A percentile compares a stretch with the other conserved stretches of the same genome.
These are phyloP conservation scores for Vesta saturnalis DNA, from an alignment of 2,888 invertebrate species.

Conservation along the genomic window DNA sequence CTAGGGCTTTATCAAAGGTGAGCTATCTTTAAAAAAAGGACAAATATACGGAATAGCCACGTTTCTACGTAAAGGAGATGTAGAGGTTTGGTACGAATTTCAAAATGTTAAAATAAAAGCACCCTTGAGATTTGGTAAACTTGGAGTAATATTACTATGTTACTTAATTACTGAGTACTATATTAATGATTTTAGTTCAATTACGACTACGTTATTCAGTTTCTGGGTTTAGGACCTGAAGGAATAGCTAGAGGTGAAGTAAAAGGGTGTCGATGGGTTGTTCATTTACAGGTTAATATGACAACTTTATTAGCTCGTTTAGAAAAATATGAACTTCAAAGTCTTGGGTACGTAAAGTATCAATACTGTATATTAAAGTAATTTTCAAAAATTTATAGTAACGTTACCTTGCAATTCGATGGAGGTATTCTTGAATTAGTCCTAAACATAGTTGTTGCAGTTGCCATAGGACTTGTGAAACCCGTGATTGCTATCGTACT, in stretches of 20 bases:
- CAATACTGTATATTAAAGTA: neutral
- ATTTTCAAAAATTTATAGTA: neutral
- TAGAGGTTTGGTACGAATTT: neutral
- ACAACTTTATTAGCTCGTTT: neutral
- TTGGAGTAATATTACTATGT: neutral
- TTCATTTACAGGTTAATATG: slow-evolving; percentile 12
- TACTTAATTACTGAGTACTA: neutral
- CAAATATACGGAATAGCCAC: neutral
- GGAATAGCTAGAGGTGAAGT: neutral
- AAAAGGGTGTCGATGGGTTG: neutral
- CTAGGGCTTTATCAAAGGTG: neutral
- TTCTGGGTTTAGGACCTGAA: slow-evolving; percentile 3
- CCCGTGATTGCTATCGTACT: slow-evolving; percentile 9
- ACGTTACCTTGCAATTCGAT: neutral
- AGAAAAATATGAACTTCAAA: neutral
- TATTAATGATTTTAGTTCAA: slow-evolving; percentile 1
- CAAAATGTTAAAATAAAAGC: neutral
- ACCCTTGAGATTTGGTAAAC: neutral
- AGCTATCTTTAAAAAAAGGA: slow-evolving; percentile 3
- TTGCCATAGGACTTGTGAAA: neutral
- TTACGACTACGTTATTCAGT: slow-evolving; percentile 5
- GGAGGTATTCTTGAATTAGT: slow-evolving; percentile 12
- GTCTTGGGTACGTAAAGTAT: slow-evolving; percentile 12
- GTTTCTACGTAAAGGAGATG: neutral
- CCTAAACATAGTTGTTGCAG: neutral